Evolutionary conservation across 1,140 invertebrate species (phyloP).

Genomic region (Ceratitis capitata): DNA sequence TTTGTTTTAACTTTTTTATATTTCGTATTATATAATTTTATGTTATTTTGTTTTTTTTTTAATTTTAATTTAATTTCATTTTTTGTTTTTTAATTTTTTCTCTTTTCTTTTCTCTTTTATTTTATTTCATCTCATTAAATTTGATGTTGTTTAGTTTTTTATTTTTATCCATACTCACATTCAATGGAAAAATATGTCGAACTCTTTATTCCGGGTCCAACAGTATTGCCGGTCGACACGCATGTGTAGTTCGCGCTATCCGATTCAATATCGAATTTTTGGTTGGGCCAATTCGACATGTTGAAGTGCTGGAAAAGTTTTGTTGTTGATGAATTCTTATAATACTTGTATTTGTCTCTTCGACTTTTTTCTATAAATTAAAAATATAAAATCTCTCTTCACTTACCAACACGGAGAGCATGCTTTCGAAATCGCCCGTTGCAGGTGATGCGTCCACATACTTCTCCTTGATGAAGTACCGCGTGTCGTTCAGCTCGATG

Average conservation of each 20-base stretch:
- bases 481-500: constrained; percentile 72
- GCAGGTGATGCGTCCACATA: constrained; percentile 75
- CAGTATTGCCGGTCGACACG: constrained; percentile 77
- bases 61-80: too few relatives aligned
- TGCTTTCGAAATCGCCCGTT: constrained; percentile 87
- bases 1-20: too few relatives aligned
- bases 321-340: neutral
- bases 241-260: constrained; percentile 89
- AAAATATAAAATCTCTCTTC: neutral
- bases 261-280: constrained; percentile 76
- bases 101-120: too few relatives aligned
- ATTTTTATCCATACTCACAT: constrained; percentile 73
- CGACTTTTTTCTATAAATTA: neutral
- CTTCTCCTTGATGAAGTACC: constrained; percentile 75
- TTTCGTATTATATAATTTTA: too few relatives aligned
- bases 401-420: constrained; percentile 81
- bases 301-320: constrained; percentile 68
- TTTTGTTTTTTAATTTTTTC: neutral
- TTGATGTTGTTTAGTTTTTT: neutral
- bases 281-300: constrained; percentile 82
- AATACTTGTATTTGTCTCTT: neutral
- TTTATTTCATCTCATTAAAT: too few relatives aligned
- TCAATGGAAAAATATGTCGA: constrained; percentile 86
- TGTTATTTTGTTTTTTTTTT: too few relatives aligned
- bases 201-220: constrained; percentile 79